Base-by-base conservation (phyloP, 1,140 invertebrate genomes). In the Drosophila virilis region DNA sequence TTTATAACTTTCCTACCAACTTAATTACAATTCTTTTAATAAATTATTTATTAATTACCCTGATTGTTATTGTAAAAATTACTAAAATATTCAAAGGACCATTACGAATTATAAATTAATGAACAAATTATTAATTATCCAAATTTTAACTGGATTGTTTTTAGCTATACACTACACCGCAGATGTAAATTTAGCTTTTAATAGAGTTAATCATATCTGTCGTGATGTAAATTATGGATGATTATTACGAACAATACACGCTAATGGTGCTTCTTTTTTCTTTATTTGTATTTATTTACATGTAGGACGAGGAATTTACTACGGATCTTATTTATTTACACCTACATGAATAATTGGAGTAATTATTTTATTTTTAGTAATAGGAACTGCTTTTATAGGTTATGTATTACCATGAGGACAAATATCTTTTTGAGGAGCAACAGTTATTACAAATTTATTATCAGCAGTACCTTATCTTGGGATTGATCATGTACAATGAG, bases 391-490 rank as follows among this genome's bases (percentile, higher is more conserved):
- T 22, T 96, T 96, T 92, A 90, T 95, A 93, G 94, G 95, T 0
- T 96, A 96, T 93, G 94, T 96, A 3, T 83, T 95, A 80, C 95
- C 94, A 5, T 95, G 95, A 93, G 95, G 94, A 17, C 95, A 96
- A 94, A 96, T 96, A 94, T 95, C 94, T 17, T 95, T 95, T 91
- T 96, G 95, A 22, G 22, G 22, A 22, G 22, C 22, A 22, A 22
- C 22, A 22, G 22, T 22, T 22, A 22, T 96, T 94, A 96, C 95
- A 60, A 95, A 95, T 91, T 76, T 96, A 79, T 69, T 96, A 69
- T 95, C 95, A n/a, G 94, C 94, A 8, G 94, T 96, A 52, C 95
- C 95, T 3, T 95, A 94, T 83, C 84, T 95, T 92, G 95, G 95
- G 50, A 83, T 84, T 58, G 83, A 77, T 69, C 80, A 95, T 84